Evolutionary conservation across 2,113 vertebrate species (phyloP), one percentile per base, ranked within the genome.

Genomic region (Serranochromis macrocephalus): DNA sequence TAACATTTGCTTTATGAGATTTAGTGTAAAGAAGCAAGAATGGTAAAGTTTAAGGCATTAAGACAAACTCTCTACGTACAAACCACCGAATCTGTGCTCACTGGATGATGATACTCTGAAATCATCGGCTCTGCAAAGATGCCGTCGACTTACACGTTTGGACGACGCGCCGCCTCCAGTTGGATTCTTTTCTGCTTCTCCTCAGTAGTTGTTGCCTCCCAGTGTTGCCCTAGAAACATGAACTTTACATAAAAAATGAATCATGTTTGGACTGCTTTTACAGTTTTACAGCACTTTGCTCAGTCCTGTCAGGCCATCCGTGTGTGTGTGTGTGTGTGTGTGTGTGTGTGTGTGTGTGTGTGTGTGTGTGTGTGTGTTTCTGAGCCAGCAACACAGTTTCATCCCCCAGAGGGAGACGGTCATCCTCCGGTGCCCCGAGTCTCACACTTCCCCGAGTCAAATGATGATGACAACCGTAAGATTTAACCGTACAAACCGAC

Each of bases 401-500:
- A 10, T 33, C 47, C 36, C 73, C 31, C 21, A 16, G 9, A 19
- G 49, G 47, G 21, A 81, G 33, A 31, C 19, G 2, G 16, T 21
- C 54, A 16, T 85, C 84, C 83, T 82, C 54, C 19, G 9, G 10
- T 80, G 80, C 71, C 85, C 84, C 1, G 14, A 66, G 29, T 61
- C 55, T 88, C 82, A 73, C 54, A 53, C 55, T 82, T 79, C 82
- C 55, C 38, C 10, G 73, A 87, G 85, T 79, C 86, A 63, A 91
- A 84, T 68, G 81, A 17, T 90, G 80, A 87, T 89, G 88, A 89
- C 88, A 85, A 9, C 73, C 54, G 38, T 71, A 79, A 81, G 82
- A 68, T 93, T 90, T 87, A 55, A 75, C 78, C 19, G 78, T 45
- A 38, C 82, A 36, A 82, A 80, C 24, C 13, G 5, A 7, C 53